Evolutionary conservation across 1,140 invertebrate species (phyloP), one percentile per base, ranked within the genome.

Genomic region (Tetramorium alpestre): DNA sequence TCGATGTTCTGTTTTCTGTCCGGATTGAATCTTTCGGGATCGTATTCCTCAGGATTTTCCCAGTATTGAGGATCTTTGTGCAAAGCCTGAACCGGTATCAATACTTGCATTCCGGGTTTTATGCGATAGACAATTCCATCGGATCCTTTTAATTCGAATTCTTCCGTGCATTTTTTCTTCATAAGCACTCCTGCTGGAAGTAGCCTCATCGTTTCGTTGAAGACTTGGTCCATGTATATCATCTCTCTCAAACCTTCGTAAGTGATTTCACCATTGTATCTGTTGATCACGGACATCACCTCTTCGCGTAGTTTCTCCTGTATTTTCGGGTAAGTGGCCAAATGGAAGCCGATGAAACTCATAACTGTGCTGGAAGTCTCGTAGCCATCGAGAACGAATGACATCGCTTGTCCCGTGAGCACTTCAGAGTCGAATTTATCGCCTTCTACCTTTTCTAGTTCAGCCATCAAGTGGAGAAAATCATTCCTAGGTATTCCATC

Each of bases 301-400:
- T 98, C 97, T 1, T 96, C 89, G 16, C 96, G 94, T 0, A 97
- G 88, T 87, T 94, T 96, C 0, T 96, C 92, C 89, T 98, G 97
- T 25, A 97, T 93, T 16, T 97, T 94, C 51, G 96, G 96, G 93
- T 97, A 95, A 2, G 92, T 90, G 0, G 97, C 97, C 22, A 98
- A 92, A 76, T 96, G 95, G 87, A 97, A 97, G 0, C 96, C 91
- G 0, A 96, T 93, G 41, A 96, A 97, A 28, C 96, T 96, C 67
- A 98, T 95, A 0, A 96, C 94, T 0, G 4, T 13, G 3, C 65
- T 70, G 5, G 77, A 56, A 0, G 49, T 47, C 96, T 97, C 2
- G 94, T 96, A 8, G 92, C 92, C 38, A 97, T 97, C 91, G 94
- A 97, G 90, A 96, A 97, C 0, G 96, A 97, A 80, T 91, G 97